Conservation (phyloP, 1,140 invertebrate species). For the Drosophila busckii region DNA sequence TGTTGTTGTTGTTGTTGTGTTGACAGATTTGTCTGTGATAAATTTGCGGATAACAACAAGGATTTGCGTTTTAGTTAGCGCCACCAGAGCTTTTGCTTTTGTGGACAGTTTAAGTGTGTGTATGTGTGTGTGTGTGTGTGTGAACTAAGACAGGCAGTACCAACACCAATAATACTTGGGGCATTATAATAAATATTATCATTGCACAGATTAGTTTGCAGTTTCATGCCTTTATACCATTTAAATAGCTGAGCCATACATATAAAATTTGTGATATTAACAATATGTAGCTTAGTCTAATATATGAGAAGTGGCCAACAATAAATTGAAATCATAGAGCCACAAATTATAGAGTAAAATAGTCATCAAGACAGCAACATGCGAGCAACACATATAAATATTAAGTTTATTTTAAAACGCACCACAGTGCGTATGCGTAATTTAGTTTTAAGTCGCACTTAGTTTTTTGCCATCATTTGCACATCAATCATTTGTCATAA, state of each 20-base stretch:
- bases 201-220: no score
- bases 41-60: constrained; percentile 76
- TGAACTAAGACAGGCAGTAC: constrained; percentile 53
- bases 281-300: constrained; percentile 4
- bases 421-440: constrained; percentile 25
- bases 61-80: constrained; percentile 72
- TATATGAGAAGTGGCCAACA: no score
- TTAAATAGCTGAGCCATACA: no score
- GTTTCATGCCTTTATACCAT: no score
- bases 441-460: constrained; percentile 3
- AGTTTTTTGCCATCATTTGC: no score
- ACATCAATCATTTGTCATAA: constrained; percentile 6
- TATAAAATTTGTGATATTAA: no score
- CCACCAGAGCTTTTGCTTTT: constrained; percentile 23
- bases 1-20: constrained; percentile 60
- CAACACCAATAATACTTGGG: constrained; percentile 68
- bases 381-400: constrained; percentile 35
- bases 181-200: no score
- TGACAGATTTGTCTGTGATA: constrained; percentile 79
- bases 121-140: constrained; percentile 4
- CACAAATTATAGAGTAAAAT: constrained; percentile 24
- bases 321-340: constrained; percentile 16
- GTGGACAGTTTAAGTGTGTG: constrained; percentile 36
- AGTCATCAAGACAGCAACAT: constrained; percentile 39
- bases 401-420: no score